Base-by-base conservation (phyloP, 2,113 vertebrate genomes). In the Rallus limicola region DNA sequence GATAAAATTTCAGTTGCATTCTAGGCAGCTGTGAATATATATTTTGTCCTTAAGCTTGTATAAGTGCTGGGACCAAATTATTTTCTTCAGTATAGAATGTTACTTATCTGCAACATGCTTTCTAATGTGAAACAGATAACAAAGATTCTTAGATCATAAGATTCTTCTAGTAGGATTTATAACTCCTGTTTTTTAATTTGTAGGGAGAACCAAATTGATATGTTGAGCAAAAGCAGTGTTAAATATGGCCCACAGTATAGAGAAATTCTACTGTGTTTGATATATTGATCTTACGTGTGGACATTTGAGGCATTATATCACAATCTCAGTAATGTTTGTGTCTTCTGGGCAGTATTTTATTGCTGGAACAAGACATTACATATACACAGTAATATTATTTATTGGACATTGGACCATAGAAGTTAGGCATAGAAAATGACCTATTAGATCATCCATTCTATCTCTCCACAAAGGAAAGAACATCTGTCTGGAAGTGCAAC, bases 331-430 rank as follows among this genome's bases (percentile, higher is more conserved):
- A 81, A 90, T 46, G 36, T 81, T 92, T 92, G 55, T 88, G 90
- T 92, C 86, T 44, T 81, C 76, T 86, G 72, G 64, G 28, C 10
- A 80, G 42, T 93, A 77, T 86, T 96, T 95, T 88, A 88, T 81
- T 94, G 28, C 68, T 88, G 52, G 59, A 95, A 78, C 42, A 92
- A 86, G 83, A 83, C 83, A 86, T 94, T 88, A 92, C 55, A 83
- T 59, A 67, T 42, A 77, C n/a, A 88, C 44, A 60, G 42, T 42
- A 70, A 80, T 53, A 65, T 80, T 83, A 93, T 94, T 96, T 93
- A 94, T 94, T 85, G 67, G 67, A 92, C 75, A 42, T 50, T 46
- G 64, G 83, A 31, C 34, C 24, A n/a, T 1, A 59, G 64, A 59
- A 42, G 10, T 90, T 74, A 74, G 25, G 64, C 88, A 86, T 55